Evolutionary conservation across 92 coral and sea anemone species (phyloP).

Genomic region (Bergia puertoricense): DNA sequence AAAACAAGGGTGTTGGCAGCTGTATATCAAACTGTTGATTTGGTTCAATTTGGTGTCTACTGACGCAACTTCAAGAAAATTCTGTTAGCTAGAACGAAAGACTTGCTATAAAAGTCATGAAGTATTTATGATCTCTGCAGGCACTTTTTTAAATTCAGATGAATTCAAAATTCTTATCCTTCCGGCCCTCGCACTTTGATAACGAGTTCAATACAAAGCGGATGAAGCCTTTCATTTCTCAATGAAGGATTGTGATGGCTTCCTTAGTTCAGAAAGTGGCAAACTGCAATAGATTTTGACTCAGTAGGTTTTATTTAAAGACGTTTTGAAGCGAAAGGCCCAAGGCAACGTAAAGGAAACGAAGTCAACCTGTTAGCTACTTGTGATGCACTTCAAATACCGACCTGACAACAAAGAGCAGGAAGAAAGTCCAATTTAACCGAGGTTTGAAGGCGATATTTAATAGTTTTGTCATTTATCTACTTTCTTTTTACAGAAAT

Average conservation of each 20-base stretch:
- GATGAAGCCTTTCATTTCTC: not conserved
- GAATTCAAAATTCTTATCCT: not conserved
- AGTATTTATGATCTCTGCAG: not conserved
- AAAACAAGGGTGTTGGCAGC: not conserved
- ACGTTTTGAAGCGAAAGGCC: not conserved
- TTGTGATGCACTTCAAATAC: not conserved
- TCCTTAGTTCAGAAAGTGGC: not conserved
- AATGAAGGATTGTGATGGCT: not conserved
- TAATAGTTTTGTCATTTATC: not conserved
- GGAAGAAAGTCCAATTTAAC: not conserved
- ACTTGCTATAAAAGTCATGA: not conserved
- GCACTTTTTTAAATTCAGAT: not conserved
- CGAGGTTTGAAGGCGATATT: not conserved
- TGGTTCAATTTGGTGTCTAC: not conserved
- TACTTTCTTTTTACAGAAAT: too few species aligned
- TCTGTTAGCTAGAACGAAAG: not conserved
- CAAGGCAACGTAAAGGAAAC: not conserved
- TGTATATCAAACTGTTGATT: not conserved
- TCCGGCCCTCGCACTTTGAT: not conserved
- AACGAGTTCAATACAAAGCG: not conserved
- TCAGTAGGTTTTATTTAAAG: too few species aligned
- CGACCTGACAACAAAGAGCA: not conserved
- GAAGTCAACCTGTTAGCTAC: too few species aligned
- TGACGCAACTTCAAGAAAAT: not conserved
- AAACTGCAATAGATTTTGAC: not conserved